These are phyloP conservation scores for Megaceryle maxima DNA, from an alignment of 2,113 vertebrate genomes.

Conservation along the genomic window DNA sequence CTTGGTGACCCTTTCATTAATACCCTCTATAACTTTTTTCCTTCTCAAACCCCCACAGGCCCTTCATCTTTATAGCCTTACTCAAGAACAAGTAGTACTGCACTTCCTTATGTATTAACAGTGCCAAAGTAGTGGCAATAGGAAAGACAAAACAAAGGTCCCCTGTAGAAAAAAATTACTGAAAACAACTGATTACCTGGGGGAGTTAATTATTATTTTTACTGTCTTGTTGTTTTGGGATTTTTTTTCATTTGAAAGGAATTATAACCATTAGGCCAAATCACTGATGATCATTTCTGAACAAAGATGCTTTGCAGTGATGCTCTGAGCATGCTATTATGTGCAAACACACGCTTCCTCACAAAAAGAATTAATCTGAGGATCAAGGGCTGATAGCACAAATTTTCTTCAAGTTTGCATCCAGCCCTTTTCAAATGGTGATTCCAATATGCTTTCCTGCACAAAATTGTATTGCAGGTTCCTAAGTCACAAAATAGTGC, in stretches of 20 bases:
- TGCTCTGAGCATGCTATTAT: neutral
- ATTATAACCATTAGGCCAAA: neutral
- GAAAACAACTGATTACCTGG: neutral
- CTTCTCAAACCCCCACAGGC: neutral
- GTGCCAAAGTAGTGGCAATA: neutral
- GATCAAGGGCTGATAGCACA: neutral
- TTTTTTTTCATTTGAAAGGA: conserved; percentile 21
- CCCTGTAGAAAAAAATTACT: neutral
- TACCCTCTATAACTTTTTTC: neutral
- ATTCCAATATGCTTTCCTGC: neutral
- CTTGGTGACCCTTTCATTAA: neutral
- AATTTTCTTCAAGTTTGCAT: neutral
- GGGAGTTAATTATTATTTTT: neutral
- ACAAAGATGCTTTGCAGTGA: neutral
- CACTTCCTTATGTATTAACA: neutral
- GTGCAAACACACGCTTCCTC: neutral
- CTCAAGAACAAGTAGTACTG: neutral
- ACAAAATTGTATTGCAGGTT: neutral
- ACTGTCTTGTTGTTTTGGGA: neutral
- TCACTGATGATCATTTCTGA: neutral
- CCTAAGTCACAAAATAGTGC: neutral
- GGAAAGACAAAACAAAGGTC: neutral
- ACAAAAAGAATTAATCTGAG: neutral
- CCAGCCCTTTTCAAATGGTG: neutral
- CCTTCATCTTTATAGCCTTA: neutral